Evolutionary conservation across 2,888 invertebrate genomes (phyloP).

Genomic region (Trissolcus brochymenae): DNA sequence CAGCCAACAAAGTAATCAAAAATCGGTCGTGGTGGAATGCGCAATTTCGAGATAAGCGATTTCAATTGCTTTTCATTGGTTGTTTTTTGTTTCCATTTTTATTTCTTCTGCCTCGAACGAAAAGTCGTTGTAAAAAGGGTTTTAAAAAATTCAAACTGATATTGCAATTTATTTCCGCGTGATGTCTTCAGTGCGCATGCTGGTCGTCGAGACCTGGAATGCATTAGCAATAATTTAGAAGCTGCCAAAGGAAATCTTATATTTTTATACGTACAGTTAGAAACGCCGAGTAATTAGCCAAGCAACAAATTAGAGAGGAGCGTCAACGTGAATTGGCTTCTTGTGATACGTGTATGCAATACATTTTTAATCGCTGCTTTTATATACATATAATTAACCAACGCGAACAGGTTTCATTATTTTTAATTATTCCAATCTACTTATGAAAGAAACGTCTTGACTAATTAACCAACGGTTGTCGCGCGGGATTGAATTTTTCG

Average conservation of each 20-base stretch:
- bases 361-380: no score
- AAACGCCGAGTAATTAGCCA: constrained; percentile 23
- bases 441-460: constrained; percentile 14
- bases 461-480: constrained; percentile 16
- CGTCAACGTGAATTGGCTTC: constrained; percentile 9
- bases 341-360: not conserved
- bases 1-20: no score
- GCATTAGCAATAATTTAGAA: constrained; percentile 7
- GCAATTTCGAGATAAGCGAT: no score
- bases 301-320: constrained; percentile 22
- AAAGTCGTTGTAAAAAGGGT: not conserved
- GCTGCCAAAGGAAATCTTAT: constrained; percentile 12
- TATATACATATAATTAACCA: no score
- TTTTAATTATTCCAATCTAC: not conserved
- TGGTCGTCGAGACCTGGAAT: not conserved
- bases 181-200: not conserved
- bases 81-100: no score
- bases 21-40: no score
- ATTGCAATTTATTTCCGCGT: not conserved
- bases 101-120: no score
- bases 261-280: constrained; percentile 10
- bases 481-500: constrained; percentile 16
- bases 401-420: not conserved
- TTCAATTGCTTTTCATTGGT: no score
- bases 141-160: not conserved